Conservation (phyloP, 2,113 vertebrate genomes). For the Archocentrus centrarchus region DNA sequence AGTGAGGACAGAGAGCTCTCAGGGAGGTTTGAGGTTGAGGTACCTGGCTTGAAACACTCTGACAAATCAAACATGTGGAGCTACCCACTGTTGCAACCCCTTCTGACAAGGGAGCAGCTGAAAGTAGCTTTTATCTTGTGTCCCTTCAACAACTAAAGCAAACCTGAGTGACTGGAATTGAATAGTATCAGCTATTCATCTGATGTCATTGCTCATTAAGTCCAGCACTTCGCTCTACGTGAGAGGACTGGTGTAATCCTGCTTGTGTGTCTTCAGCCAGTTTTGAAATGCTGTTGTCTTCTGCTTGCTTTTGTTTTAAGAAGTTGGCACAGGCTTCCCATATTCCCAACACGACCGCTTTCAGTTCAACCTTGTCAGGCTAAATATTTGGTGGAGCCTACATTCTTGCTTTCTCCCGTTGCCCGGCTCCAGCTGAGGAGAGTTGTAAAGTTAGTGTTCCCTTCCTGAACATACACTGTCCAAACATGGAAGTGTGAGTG, state of each 20-base stretch:
- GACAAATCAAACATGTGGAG: too few relatives aligned
- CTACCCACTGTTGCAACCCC: too few relatives aligned
- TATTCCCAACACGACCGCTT: background rate
- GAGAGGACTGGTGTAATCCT: background rate
- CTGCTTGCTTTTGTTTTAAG: background rate
- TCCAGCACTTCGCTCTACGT: background rate
- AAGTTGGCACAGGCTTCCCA: background rate
- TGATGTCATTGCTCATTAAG: background rate
- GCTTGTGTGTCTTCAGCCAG: background rate
- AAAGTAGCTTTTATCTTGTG: background rate
- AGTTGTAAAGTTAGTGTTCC: background rate
- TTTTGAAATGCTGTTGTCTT: background rate
- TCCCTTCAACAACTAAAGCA: background rate
- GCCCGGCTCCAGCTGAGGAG: background rate
- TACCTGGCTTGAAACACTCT: too few relatives aligned
- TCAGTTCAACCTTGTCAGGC: background rate
- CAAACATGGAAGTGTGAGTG: background rate
- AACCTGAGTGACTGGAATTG: background rate
- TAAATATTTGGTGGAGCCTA: background rate
- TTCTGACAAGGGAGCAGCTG: too few relatives aligned
- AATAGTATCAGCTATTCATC: background rate
- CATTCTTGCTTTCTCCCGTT: background rate
- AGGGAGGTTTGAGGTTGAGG: too few relatives aligned
- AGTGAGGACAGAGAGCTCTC: background rate
- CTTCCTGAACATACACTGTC: background rate